Evolutionary conservation across 2,113 vertebrate species (phyloP), one percentile per base, ranked within the genome.

Genomic region (Struthio camelus): DNA sequence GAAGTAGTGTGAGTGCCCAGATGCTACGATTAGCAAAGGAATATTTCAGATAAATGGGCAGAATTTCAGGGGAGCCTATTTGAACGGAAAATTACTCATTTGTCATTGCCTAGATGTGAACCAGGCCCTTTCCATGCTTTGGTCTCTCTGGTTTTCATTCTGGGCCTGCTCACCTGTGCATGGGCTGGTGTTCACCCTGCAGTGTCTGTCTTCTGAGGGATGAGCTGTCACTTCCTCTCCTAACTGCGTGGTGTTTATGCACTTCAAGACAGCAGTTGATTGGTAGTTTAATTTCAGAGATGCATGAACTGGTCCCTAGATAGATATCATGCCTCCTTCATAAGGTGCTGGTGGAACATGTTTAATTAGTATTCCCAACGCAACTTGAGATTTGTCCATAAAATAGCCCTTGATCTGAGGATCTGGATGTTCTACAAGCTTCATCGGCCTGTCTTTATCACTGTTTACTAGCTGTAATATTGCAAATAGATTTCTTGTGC

Each of bases 301-400:
- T 0, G 0, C 19, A 3, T 23, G n/a, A 93, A 34, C 17, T 0
- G 9, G 65, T 62, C 40, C 17, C 54, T 85, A n/a, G 40, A 56
- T 71, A 65, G 42, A 24, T 82, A 71, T 44, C 79, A 86, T 78
- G 28, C 56, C 23, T 56, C 51, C 64, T 91, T 91, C 20, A 32
- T n/a, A 20, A 30, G 42, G 4, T 2, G 4, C 70, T 83, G 24
- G 48, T 75, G 85, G 42, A 46, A 36, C 44, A 3, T 5, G 3
- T 34, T 72, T 64, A 51, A n/a, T 86, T 86, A 73, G 6, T 44
- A n/a, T 78, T 89, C 66, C 32, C 64, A 58, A 18, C 17, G 28
- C 59, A 54, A 6, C 54, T 42, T 62, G 40, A 89, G 36, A 56
- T 85, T 91, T 58, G 15, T 77, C 50, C 40, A n/a, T 82, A 77